These are phyloP conservation scores for Bovichtus diacanthus DNA, from an alignment of 2,797 vertebrate species.

Conservation along the genomic window DNA sequence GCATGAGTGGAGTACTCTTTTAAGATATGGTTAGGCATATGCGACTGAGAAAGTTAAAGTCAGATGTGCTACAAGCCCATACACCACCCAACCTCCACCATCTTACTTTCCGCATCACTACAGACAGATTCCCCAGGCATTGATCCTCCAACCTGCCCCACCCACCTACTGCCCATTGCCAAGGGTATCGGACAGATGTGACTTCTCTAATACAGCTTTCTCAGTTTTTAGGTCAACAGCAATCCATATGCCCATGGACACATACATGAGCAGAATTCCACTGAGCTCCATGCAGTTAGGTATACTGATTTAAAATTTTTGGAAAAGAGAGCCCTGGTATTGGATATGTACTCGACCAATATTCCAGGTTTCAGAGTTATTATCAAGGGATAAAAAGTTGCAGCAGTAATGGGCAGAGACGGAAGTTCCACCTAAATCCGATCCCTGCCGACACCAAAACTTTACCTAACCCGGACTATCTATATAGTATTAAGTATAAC, in stretches of 20 bases:
- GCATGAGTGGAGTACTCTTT: background rate
- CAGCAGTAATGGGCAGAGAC: background rate
- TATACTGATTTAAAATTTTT: background rate
- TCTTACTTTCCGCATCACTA: too few species aligned
- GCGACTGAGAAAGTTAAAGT: too few species aligned
- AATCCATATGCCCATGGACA: background rate
- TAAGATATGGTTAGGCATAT: background rate
- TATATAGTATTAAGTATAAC: too few species aligned
- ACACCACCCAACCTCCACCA: too few species aligned
- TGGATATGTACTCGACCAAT: background rate
- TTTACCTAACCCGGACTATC: background rate
- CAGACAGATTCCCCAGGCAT: too few species aligned
- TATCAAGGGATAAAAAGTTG: background rate
- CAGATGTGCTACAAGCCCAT: too few species aligned
- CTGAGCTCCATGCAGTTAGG: background rate
- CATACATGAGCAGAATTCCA: background rate
- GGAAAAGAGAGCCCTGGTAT: background rate
- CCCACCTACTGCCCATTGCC: background rate
- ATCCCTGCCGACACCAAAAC: background rate
- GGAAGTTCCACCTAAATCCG: background rate
- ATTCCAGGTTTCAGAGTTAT: background rate
- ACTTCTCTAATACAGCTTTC: background rate
- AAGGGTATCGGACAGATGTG: background rate
- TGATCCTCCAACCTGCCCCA: background rate
- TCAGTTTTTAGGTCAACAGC: background rate